Base-by-base conservation (phyloP, 2,113 vertebrate genomes). In the Micromys minutus region DNA sequence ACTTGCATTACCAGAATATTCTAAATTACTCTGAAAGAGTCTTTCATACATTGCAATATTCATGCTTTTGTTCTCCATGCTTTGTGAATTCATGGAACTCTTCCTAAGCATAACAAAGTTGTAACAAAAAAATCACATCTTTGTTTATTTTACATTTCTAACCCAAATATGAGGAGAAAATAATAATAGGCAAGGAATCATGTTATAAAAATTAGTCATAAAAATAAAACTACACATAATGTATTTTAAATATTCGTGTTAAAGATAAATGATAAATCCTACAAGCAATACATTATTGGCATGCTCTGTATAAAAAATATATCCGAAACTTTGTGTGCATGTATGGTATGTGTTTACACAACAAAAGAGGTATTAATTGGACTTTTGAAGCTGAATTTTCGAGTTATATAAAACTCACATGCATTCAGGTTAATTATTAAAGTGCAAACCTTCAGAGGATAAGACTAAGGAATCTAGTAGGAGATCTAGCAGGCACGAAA, bases 1-100 rank as follows among this genome's bases (percentile, higher is more conserved):
- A 50, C 67, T 97, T 93, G 75, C 87, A 42, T 85, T 80, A 93
- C 50, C 87, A 72, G 16, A 50, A 90, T 42, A 84, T 96, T 75
- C 74, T 87, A 94, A 94, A 94, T 89, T 91, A 84, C 57, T 89
- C 42, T 47, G 67, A 89, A 61, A 79, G 85, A 74, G 92, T 95
- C 94, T 86, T 39, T 83, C 95, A 59, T 50, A 71, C 50, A 67
- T 79, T 75, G 89, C 55, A 81, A 22, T 85, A 34, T 52, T 86
- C 67, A 47, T 89, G 57, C 63, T 81, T 57, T 29, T 77, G 57
- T 85, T 93, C 89, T 31, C 17, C 31, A 71, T 47, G 9, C 21
- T 75, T 7, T 50, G 15, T n/a, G 63, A 85, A 91, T 52, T 90
- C 24, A 81, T 7, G 3, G 9, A 24, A 36, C 29, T 21, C 45